Conservation (phyloP, 2,797 vertebrate genomes). For the Zalophus californianus region DNA sequence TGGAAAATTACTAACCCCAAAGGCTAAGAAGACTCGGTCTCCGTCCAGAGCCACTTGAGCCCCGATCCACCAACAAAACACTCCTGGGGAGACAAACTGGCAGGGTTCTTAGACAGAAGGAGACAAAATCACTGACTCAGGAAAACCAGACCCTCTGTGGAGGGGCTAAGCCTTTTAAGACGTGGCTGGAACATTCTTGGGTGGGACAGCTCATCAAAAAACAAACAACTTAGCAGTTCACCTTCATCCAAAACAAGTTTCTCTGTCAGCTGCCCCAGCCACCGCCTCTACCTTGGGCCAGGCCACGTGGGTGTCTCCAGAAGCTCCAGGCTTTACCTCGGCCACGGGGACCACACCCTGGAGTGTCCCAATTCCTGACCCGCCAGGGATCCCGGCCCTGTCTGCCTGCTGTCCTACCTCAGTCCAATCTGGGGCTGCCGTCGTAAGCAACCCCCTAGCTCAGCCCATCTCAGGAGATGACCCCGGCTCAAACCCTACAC, state of each 20-base stretch:
- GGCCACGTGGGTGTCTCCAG: not conserved
- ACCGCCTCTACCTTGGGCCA: not conserved
- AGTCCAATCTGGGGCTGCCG: not conserved
- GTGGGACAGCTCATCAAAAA: slow-evolving; percentile 59
- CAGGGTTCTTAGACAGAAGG: slow-evolving; percentile 68
- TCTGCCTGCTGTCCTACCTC: not conserved
- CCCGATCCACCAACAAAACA: slow-evolving; percentile 47
- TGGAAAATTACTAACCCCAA: slow-evolving; percentile 58
- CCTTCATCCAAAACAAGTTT: slow-evolving; percentile 71
- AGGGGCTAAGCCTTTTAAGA: slow-evolving; percentile 57
- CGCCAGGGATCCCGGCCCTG: no score
- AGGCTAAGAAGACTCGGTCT: not conserved
- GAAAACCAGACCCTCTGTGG: slow-evolving; percentile 73
- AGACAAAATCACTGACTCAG: slow-evolving; percentile 64
- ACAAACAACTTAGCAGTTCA: slow-evolving; percentile 63
- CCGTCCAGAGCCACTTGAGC: not conserved
- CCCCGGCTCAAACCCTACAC: not conserved
- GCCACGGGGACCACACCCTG: not conserved
- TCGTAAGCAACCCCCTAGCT: not conserved
- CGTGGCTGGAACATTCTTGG: slow-evolving; percentile 72
- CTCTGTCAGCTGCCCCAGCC: not conserved
- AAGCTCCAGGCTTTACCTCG: not conserved
- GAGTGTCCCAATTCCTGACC: not conserved
- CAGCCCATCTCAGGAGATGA: not conserved
- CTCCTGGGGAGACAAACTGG: slow-evolving; percentile 66